Conservation (phyloP, 2,888 invertebrate species). For the Timandra comae region DNA sequence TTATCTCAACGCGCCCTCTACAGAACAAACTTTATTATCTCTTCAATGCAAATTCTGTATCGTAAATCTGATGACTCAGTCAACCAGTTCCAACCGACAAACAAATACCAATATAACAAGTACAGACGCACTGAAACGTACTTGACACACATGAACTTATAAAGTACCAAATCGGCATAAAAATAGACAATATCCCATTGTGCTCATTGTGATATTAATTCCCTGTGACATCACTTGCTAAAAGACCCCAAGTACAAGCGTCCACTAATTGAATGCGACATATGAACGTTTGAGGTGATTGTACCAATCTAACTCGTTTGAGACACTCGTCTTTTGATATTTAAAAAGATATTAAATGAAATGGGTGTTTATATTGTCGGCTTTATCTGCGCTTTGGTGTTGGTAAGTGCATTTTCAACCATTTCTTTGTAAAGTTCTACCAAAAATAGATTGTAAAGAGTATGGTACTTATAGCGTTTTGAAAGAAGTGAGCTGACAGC, state of each 20-base stretch:
- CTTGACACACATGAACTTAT: conserved; percentile 15
- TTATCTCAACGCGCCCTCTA: too few species aligned
- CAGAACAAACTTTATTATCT: too few species aligned
- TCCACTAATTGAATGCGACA: conserved; percentile 60
- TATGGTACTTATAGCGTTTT: too few species aligned
- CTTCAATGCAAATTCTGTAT: too few species aligned
- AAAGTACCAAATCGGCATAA: conserved; percentile 20
- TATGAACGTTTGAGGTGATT: conserved; percentile 39
- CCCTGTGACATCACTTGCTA: conserved; percentile 62
- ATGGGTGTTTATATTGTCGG: conserved; percentile 55
- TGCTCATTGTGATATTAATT: conserved; percentile 42
- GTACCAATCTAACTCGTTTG: conserved; percentile 50
- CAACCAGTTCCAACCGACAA: background rate
- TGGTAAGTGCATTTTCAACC: conserved; percentile 45
- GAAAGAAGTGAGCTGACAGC: too few species aligned
- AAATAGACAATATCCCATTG: conserved; percentile 30
- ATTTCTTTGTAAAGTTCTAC: background rate
- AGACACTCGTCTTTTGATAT: conserved; percentile 41
- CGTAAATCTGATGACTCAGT: too few species aligned
- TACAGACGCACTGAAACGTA: conserved; percentile 15
- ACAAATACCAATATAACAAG: conserved; percentile 1
- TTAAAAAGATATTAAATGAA: conserved; percentile 23
- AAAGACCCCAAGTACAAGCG: conserved; percentile 47
- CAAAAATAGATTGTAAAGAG: too few species aligned
- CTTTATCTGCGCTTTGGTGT: conserved; percentile 52